Evolutionary conservation across 2,888 invertebrate species (phyloP), one percentile per base, ranked within the genome.

Genomic region (Coleophora deauratella): DNA sequence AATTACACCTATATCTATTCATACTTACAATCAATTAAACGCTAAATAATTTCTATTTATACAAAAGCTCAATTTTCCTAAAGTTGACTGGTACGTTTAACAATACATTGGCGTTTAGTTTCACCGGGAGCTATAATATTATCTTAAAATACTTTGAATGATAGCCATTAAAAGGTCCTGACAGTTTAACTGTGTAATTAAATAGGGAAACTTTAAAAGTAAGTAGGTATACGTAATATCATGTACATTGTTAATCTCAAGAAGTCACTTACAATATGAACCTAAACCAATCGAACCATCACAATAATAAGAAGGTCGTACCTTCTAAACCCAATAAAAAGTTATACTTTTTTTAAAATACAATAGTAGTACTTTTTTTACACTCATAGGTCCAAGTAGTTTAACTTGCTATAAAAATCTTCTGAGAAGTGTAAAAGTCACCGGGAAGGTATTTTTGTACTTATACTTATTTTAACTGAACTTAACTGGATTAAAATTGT

Each of bases 1-100:
- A 54, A 49, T 51, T 50, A 50, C 43, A 40, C 49, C 50, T 51
- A 47, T 27, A 44, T 41, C 45, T 51, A 47, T 27, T 44, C 42
- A 45, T 54, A 59, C 56, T 58, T 64, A 63, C 48, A 52, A 45
- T 47, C 54, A 57, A 64, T 45, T 36, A 46, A 47, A 45, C 48
- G 55, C 47, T 54, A 52, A 59, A 51, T 58, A 58, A 57, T 51
- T 55, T 54, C 53, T 59, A 58, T 59, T 57, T 55, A 59, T 56
- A 60, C 54, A 57, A 63, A 62, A 46, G 46, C 41, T 61, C 58
- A 54, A 59, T 65, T 64, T 66, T 62, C 54, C 59, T 66, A 67
- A 66, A 68, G 63, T 56, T 78, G 79, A 79, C 79, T 79, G 70
- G 74, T 70, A 72, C 62, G 48, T 59, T 62, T 57, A 47, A 47